phyloP scores from a whole-genome alignment of 2,888 invertebrate species.

The Nymphalis c-album region DNA sequence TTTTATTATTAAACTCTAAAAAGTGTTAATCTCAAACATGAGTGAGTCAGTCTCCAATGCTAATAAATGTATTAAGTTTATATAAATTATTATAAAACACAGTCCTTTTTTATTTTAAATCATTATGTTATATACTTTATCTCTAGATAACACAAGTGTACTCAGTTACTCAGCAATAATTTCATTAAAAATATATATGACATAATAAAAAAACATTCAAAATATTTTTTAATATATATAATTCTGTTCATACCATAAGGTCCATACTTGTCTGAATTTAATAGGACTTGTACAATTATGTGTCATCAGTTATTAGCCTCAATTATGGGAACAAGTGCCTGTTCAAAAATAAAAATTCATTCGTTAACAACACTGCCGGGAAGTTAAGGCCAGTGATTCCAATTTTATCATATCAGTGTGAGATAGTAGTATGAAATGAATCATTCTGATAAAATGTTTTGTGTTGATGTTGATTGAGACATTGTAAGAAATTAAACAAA shows the following conservation, averaged over 20 bases:
- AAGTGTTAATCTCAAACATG: no score
- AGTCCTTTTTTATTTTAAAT: no score
- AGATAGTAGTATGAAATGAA: constrained; percentile 47
- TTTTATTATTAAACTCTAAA: no score
- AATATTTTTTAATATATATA: not conserved
- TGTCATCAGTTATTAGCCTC: constrained; percentile 60
- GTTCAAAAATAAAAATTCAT: constrained; percentile 59
- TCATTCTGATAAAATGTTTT: constrained; percentile 43
- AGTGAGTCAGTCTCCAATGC: no score
- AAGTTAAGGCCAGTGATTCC: constrained; percentile 50
- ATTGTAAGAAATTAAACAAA: constrained; percentile 28
- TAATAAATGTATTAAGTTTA: no score
- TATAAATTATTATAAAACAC: no score
- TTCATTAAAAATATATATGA: not conserved
- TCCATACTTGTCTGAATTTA: constrained; percentile 43
- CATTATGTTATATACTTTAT: not conserved
- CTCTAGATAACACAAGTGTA: not conserved
- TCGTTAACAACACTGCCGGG: constrained; percentile 44
- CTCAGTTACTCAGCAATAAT: not conserved
- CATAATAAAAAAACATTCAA: not conserved
- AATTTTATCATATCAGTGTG: constrained; percentile 49
- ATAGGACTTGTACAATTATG: constrained; percentile 39
- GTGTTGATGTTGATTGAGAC: constrained; percentile 31
- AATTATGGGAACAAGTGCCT: constrained; percentile 62
- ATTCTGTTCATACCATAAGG: constrained; percentile 41